Evolutionary conservation across 2,888 invertebrate genomes (phyloP).

Genomic region (Leptopterna dolabrata): DNA sequence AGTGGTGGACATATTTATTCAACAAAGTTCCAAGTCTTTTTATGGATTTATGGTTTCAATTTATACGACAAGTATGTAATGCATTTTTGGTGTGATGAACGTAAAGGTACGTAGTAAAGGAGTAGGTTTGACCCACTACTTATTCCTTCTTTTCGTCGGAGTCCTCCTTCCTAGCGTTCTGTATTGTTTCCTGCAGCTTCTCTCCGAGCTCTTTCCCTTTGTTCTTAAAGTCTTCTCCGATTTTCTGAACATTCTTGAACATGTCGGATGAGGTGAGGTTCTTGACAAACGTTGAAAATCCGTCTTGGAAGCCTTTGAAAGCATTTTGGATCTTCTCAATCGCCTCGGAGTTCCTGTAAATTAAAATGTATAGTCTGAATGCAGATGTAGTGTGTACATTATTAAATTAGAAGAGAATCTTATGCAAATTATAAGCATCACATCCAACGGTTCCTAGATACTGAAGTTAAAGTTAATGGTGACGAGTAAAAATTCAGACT

Average conservation of each 20-base stretch:
- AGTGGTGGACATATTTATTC: too few species aligned
- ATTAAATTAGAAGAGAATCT: not conserved
- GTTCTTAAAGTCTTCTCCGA: constrained; percentile 35
- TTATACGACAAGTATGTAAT: too few species aligned
- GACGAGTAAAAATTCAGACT: too few species aligned
- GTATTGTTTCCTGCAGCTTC: constrained; percentile 32
- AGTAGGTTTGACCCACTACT: not conserved
- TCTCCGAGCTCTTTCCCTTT: constrained; percentile 49
- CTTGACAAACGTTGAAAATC: constrained; percentile 23
- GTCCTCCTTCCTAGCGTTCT: constrained; percentile 6
- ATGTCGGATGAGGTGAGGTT: constrained; percentile 35
- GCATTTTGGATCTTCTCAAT: constrained; percentile 32
- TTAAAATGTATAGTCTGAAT: not conserved
- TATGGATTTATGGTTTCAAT: too few species aligned
- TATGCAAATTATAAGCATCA: too few species aligned
- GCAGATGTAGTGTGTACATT: not conserved
- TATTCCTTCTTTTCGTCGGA: constrained; percentile 9
- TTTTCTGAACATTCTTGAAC: constrained; percentile 43
- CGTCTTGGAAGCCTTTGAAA: constrained; percentile 34
- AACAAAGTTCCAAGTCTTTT: too few species aligned
- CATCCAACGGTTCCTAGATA: too few species aligned
- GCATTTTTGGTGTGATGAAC: too few species aligned
- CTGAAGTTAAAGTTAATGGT: too few species aligned
- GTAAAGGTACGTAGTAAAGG: too few species aligned
- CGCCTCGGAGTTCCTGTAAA: constrained; percentile 20